Conservation (phyloP, 2,888 invertebrate genomes). For the Dynastes hyllus region DNA sequence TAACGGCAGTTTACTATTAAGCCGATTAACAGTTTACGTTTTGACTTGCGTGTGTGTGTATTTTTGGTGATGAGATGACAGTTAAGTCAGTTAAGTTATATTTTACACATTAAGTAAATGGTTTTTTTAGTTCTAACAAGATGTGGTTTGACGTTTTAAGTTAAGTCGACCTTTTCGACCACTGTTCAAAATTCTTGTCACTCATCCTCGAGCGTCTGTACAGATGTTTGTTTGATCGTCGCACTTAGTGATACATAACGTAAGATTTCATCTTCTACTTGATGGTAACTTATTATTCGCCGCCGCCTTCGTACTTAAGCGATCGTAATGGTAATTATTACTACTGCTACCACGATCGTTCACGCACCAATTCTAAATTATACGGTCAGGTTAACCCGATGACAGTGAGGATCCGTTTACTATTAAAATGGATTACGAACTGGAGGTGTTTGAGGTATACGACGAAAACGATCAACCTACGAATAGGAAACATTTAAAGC, state of each 20-base stretch:
- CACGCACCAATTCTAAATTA: conserved; percentile 18
- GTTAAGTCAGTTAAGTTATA: conserved; percentile 34
- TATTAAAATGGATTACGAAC: conserved; percentile 71
- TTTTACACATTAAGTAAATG: conserved; percentile 18
- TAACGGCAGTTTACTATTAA: conserved; percentile 13
- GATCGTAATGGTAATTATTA: conserved; percentile 31
- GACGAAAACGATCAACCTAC: conserved; percentile 66
- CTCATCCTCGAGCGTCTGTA: not conserved
- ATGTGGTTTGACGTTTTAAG: conserved; percentile 38
- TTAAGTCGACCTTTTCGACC: not conserved
- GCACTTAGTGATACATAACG: not conserved
- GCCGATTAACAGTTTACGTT: not conserved
- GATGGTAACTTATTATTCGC: conserved; percentile 18
- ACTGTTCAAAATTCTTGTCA: conserved; percentile 6
- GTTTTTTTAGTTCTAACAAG: conserved; percentile 37
- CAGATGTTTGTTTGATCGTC: conserved; percentile 13
- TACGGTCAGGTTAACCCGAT: conserved; percentile 29
- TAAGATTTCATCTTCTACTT: conserved; percentile 16
- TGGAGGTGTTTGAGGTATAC: conserved; percentile 73
- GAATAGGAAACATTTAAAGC: conserved; percentile 67
- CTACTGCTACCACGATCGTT: not conserved
- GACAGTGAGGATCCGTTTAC: conserved; percentile 13
- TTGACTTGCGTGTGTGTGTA: conserved; percentile 32
- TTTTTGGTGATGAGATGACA: conserved; percentile 50
- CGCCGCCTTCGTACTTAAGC: conserved; percentile 33